phyloP scores from a whole-genome alignment of 2,797 vertebrate species.

The Monodelphis domestica region DNA sequence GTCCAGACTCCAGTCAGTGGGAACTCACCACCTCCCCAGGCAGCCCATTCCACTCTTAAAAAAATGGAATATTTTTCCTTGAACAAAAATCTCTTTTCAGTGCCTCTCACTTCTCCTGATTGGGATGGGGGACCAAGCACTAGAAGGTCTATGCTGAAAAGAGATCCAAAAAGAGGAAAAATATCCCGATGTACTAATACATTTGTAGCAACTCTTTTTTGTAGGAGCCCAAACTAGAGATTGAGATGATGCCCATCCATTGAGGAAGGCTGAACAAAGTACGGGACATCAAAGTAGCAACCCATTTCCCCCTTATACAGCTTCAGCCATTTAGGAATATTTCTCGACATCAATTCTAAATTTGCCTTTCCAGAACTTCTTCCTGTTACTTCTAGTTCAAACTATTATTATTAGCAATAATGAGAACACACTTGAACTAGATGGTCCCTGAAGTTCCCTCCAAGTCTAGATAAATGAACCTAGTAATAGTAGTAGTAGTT shows the following conservation, averaged over 20 bases:
- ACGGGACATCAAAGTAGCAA: neutral
- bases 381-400: neutral
- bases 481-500: neutral
- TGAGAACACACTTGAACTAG: neutral
- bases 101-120: neutral
- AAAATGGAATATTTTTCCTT: neutral
- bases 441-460: neutral
- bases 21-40: neutral
- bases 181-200: neutral
- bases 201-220: neutral
- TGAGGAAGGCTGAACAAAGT: neutral
- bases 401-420: neutral
- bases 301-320: neutral
- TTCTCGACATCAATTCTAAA: neutral
- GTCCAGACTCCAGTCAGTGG: neutral
- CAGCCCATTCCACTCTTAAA: neutral
- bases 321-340: neutral
- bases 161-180: neutral
- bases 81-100: neutral
- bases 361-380: neutral
- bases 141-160: neutral
- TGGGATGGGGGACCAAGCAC: neutral
- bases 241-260: neutral
- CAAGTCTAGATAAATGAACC: no score
- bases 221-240: neutral